These are phyloP conservation scores for Motacilla alba DNA, from an alignment of 2,113 vertebrate genomes.

Conservation along the genomic window DNA sequence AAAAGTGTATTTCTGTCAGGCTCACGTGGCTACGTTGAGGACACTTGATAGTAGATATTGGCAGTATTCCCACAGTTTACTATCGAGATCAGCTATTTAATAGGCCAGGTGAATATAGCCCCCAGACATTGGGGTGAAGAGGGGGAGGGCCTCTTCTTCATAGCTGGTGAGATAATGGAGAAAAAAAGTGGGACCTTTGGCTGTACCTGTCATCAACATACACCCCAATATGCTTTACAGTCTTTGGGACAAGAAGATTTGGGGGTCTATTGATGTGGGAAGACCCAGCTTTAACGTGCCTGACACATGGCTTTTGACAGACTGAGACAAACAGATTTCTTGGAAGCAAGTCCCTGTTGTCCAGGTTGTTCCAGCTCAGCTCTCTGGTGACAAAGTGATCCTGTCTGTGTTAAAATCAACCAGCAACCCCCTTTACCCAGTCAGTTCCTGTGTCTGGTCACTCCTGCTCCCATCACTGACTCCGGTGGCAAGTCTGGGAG, in stretches of 20 bases:
- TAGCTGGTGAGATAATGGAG: background rate
- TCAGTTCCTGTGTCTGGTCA: background rate
- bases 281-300: background rate
- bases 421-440: background rate
- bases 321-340: background rate
- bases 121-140: background rate
- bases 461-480: fast-evolving
- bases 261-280: background rate
- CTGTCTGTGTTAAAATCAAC: background rate
- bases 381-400: background rate
- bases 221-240: background rate
- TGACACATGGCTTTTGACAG: background rate
- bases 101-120: background rate
- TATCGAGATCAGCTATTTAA: background rate
- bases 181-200: background rate
- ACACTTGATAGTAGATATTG: background rate
- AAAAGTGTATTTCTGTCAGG: background rate
- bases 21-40: fast-evolving
- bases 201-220: background rate
- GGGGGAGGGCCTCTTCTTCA: background rate
- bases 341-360: background rate
- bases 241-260: background rate
- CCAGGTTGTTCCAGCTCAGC: background rate
- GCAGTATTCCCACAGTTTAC: background rate
- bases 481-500: fast-evolving